These are phyloP conservation scores for Pipistrellus nathusii DNA, from an alignment of 2,797 vertebrate genomes.

Conservation along the genomic window DNA sequence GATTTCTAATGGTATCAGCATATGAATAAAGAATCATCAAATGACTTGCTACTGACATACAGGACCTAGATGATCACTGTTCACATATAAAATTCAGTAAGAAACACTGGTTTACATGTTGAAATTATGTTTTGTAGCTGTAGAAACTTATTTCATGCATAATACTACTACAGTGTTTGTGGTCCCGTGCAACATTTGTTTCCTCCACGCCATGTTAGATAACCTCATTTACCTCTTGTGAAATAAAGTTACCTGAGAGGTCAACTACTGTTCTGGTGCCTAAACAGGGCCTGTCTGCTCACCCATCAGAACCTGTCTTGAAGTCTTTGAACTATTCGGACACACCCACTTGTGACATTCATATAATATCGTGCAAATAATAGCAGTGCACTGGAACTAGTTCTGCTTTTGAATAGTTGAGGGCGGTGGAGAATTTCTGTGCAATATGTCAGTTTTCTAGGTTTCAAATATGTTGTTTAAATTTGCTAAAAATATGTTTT, in stretches of 20 bases:
- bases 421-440: conserved; percentile 55
- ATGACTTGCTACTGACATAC: background rate
- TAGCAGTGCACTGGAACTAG: background rate
- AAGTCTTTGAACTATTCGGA: background rate
- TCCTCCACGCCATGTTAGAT: background rate
- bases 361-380: background rate
- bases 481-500: conserved; percentile 35
- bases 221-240: background rate
- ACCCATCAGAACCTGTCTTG: background rate
- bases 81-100: background rate
- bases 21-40: background rate
- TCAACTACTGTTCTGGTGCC: background rate
- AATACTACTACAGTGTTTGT: background rate
- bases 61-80: background rate
- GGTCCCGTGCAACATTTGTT: background rate
- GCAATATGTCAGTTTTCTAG: conserved; percentile 67
- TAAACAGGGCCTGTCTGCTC: background rate
- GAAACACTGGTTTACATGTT: background rate
- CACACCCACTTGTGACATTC: background rate
- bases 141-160: background rate
- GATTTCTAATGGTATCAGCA: background rate
- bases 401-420: conserved; percentile 52
- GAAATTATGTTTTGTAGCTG: background rate
- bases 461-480: conserved; percentile 59
- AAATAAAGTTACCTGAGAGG: background rate